Conservation (phyloP, 2,113 vertebrate genomes). For the Irena cyanogastra region DNA sequence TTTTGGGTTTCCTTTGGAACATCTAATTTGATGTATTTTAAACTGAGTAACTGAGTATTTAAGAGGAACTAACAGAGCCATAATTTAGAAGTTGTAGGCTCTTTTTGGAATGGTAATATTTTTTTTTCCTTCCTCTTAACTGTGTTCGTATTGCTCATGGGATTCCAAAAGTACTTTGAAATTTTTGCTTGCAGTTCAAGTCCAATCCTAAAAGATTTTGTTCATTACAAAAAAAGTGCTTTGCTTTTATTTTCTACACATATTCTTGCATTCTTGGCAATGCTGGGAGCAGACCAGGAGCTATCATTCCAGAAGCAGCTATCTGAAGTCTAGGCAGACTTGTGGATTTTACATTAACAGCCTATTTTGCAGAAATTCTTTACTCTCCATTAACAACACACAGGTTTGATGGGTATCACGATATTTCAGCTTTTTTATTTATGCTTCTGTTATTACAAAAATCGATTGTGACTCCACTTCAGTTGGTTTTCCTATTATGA, state of each 20-base stretch:
- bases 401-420: background rate
- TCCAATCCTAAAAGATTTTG: background rate
- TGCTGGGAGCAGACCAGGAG: background rate
- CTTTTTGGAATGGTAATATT: background rate
- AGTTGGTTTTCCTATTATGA: background rate
- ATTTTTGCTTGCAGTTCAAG: background rate
- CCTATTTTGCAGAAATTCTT: constrained; percentile 43
- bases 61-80: background rate
- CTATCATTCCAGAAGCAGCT: background rate
- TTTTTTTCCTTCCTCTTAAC: background rate
- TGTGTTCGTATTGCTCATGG: fast-evolving
- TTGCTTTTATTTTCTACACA: background rate
- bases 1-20: background rate
- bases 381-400: constrained; percentile 59
- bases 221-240: background rate
- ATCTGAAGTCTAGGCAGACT: background rate
- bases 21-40: background rate
- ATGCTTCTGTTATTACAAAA: constrained; percentile 31
- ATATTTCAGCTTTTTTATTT: constrained; percentile 11
- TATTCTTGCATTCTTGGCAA: background rate
- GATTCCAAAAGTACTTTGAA: background rate
- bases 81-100: background rate
- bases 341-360: constrained; percentile 62
- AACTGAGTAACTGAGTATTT: background rate
- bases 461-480: constrained; percentile 28